Base-by-base conservation (phyloP, 2,113 vertebrate genomes). In the Falcunculus frontatus region DNA sequence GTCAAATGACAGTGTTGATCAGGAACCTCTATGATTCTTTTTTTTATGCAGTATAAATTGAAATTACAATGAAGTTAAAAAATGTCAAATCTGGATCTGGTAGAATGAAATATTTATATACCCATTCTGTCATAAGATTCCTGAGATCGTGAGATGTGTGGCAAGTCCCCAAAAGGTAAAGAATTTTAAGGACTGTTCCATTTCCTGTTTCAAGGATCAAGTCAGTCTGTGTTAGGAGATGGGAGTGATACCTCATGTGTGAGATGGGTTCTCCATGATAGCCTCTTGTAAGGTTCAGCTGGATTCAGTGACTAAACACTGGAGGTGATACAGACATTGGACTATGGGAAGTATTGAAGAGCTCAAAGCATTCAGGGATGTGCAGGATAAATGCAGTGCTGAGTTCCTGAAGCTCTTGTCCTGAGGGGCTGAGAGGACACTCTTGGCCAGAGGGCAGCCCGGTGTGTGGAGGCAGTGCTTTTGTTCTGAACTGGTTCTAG, bases 321-420 rank as follows among this genome's bases (percentile, higher is more conserved):
- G 63, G 19, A 63, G 55, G 17, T 22, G 16, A 7, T 75, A 13
- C 0, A 0, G 44, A 33, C 42, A 30, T 16, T 0, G 0, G 59
- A 22, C 37, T 62, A 2, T 20, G 16, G 68, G 32, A 33, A 59
- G 30, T 47, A 13, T 33, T 2, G 9, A 86, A 47, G 46, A 91
- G 37, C 55, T 62, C 65, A 30, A 69, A 57, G 52, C 21, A 49
- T 52, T 69, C 29, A 41, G 68, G 73, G 73, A 29, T 76, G n/a
- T 67, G 20, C 35, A n/a, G 68, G 33, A 30, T 65, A 68, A 92
- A 64, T 60, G 21, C 39, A 64, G 26, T n/a, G n/a, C 26, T 57
- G 62, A 59, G 42, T 55, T 79, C 10, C 56, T 76, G 62, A 65
- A 75, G n/a, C n/a, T 56, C 46, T 76, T 80, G 13, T 53, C n/a